Evolutionary conservation across 2,797 vertebrate species (phyloP), one percentile per base, ranked within the genome.

Genomic region (Vireo griseus): DNA sequence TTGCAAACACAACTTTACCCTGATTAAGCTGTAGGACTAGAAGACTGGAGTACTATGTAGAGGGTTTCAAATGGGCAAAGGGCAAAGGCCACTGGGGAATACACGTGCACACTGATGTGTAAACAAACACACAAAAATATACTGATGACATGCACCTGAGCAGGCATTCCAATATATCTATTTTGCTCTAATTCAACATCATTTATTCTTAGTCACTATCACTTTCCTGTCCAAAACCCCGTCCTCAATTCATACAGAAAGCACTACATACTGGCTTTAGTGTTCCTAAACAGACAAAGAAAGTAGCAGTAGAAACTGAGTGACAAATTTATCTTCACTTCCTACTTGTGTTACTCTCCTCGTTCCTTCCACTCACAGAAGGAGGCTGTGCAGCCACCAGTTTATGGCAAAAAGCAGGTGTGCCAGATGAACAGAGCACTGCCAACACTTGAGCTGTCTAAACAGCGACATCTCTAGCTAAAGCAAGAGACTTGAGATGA

Each of bases 311-410:
- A 78, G 37, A 69, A 86, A 59, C 5, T 35, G 44, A 76, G 37
- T 75, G 77, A 59, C 77, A 92, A 73, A 35, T 88, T 86, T 79
- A 39, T 76, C 14, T 61, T 78, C 83, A 52, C 40, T 66, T 88
- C 73, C 82, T 76, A 69, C 66, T 73, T 31, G 10, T 50, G 77
- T 82, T 93, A 93, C n/a, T 86, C 57, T 39, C 61, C 68, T 90
- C 4, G 1, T 66, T 94, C 13, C 6, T 84, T 68, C 73, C 22
- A n/a, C 51, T 50, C 6, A 1, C 0, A 63, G 54, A 66, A 80
- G 18, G 6, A n/a, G 61, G 19, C 10, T 69, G 42, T 6, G 4
- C 25, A 93, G 67, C 6, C 24, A 52, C 10, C 58, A 48, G 37
- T 31, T 86, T 47, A 24, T 5, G n/a, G 54, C 26, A 93, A 72